Base-by-base conservation (phyloP, 2,888 invertebrate genomes). In the Dorcus hopei region DNA sequence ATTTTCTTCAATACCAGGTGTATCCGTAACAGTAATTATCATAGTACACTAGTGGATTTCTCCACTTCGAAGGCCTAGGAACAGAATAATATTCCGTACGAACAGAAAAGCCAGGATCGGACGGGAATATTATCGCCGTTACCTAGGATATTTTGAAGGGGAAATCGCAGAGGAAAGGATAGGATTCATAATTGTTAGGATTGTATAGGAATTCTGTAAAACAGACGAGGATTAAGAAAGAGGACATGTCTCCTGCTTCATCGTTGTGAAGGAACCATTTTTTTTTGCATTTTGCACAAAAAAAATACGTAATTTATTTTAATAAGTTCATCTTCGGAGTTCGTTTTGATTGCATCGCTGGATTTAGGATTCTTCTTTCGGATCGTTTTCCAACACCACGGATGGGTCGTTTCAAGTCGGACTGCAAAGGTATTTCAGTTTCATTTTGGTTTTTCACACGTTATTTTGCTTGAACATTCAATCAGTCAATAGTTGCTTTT, bases 1-100 rank as follows among this genome's bases (percentile, higher is more conserved):
- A 40, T 51, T 51, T 51, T 51, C 51, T 51, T 51, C 51, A 51
- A 51, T 38, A 19, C 51, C 51, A 51, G 51, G 51, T 45, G 45
- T 23, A 45, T 16, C 11, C 42, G 16, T 23, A 45, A 45, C 26
- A 45, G 14, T 11, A 45, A 45, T 45, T 45, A 45, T 45, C 45
- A 23, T 45, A 45, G 16, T 14, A 42, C 42, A 16, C 14, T 42
- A 42, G 11, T 45, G 45, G 45, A 45, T 19, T 41, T 26, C 33
- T 51, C 51, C 51, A 51, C 51, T 51, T 51, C 40, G 51, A 40
- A 40, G 51, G 11, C 51, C 51, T 51, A 51, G 51, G 51, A 19
- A 38, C 38, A 9, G 51, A 51, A 51, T 47, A 47, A 47, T 51
- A 40, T 51, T 49, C 49, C 49, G 33, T 16, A 49, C 49, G 49